These are phyloP conservation scores for Synanthedon myopaeformis DNA, from an alignment of 2,888 invertebrate genomes.

Conservation along the genomic window DNA sequence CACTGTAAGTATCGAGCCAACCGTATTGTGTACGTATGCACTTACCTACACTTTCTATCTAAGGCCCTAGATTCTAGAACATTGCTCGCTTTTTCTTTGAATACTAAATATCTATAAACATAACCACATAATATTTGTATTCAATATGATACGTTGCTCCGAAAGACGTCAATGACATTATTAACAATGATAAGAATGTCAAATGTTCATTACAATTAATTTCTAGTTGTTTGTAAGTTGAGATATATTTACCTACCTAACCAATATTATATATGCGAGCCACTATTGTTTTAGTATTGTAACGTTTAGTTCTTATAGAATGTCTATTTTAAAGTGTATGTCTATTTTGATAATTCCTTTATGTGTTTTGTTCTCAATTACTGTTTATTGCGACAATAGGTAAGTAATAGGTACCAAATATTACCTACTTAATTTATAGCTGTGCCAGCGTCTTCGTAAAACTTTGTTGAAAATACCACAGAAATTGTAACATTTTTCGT, in stretches of 20 bases:
- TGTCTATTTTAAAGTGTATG: neutral
- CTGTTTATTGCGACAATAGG: neutral
- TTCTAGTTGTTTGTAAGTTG: neutral
- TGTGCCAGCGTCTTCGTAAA: too few relatives aligned
- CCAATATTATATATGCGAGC: neutral
- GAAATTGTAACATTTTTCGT: too few relatives aligned
- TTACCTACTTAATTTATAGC: too few relatives aligned
- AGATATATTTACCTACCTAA: neutral
- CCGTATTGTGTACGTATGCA: too few relatives aligned
- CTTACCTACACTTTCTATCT: too few relatives aligned
- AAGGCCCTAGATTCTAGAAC: too few relatives aligned
- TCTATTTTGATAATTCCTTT: neutral
- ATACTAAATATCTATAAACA: too few relatives aligned
- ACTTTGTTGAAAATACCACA: too few relatives aligned
- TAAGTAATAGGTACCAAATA: too few relatives aligned
- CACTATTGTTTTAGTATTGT: neutral
- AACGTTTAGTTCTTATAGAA: neutral
- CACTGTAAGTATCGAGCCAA: constrained; percentile 1
- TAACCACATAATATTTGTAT: too few relatives aligned
- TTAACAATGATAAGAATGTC: constrained; percentile 42
- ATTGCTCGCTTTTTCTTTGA: too few relatives aligned
- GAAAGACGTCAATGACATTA: constrained; percentile 41
- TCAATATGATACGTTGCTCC: neutral
- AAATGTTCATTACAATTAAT: constrained; percentile 26
- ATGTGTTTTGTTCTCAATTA: neutral